Evolutionary conservation across 2,888 invertebrate species (phyloP).

Genomic region (Drosophila quasianomalipes): DNA sequence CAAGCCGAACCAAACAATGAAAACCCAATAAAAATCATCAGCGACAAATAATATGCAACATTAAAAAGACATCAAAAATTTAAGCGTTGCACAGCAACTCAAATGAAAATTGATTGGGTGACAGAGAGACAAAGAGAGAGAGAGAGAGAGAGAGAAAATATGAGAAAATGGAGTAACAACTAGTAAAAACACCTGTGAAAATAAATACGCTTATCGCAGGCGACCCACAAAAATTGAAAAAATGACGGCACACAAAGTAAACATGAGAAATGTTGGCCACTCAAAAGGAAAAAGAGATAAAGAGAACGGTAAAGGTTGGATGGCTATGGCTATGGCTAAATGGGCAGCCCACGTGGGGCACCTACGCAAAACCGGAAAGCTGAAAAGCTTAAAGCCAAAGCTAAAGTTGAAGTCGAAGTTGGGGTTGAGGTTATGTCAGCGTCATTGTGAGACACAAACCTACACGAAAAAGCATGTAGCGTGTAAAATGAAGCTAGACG

Average conservation of each 20-base stretch:
- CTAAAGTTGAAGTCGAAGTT: slow-evolving; percentile 13
- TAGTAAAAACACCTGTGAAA: slow-evolving; percentile 72
- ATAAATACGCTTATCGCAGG: slow-evolving; percentile 68
- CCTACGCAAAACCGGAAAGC: slow-evolving; percentile 58
- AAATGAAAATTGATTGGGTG: slow-evolving; percentile 35
- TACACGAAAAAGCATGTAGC: slow-evolving; percentile 17
- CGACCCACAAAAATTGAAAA: slow-evolving; percentile 54
- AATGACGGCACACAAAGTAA: slow-evolving; percentile 35
- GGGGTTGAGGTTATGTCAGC: slow-evolving; percentile 29
- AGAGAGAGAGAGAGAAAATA: not conserved
- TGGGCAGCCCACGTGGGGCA: slow-evolving; percentile 48
- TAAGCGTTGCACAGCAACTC: slow-evolving; percentile 15
- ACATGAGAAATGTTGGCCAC: slow-evolving; percentile 45
- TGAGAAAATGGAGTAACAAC: slow-evolving; percentile 47
- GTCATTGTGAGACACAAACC: slow-evolving; percentile 29
- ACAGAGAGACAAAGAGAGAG: not conserved
- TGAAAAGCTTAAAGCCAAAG: slow-evolving; percentile 48
- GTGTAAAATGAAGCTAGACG: slow-evolving; percentile 20
- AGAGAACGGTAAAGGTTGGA: not conserved
- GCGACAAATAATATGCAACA: slow-evolving; percentile 44
- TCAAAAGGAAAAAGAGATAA: slow-evolving; percentile 21
- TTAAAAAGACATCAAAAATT: slow-evolving; percentile 45
- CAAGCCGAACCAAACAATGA: slow-evolving; percentile 35
- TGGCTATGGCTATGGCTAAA: slow-evolving; percentile 27
- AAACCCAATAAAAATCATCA: slow-evolving; percentile 40